phyloP scores from a whole-genome alignment of 2,113 vertebrate genomes.

The Pomatorhinus ruficollis region DNA sequence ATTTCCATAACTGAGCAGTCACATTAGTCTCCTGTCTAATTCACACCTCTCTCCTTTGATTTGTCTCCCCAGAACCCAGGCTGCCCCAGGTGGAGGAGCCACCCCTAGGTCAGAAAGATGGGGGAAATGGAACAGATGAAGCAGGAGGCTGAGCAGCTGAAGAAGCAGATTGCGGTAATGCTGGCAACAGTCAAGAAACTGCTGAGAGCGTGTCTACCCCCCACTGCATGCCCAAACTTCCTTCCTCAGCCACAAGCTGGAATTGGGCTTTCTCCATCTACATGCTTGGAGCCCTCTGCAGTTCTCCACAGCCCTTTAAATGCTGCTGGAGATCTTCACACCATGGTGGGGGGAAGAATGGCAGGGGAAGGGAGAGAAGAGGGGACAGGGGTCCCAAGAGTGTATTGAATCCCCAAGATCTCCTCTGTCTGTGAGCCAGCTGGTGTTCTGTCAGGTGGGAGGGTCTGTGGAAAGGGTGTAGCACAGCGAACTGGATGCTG shows the following conservation, averaged over 20 bases:
- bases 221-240: neutral
- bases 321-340: neutral
- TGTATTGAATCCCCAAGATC: neutral
- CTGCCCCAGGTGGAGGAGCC: slow-evolving; percentile 5
- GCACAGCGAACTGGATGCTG: neutral
- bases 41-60: neutral
- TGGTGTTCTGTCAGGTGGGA: neutral
- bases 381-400: no score
- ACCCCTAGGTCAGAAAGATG: slow-evolving; percentile 72
- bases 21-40: neutral
- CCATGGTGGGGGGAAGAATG: neutral
- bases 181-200: neutral
- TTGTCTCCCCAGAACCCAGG: slow-evolving; percentile 24
- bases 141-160: slow-evolving; percentile 92
- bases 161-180: slow-evolving; percentile 94
- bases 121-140: slow-evolving; percentile 94
- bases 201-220: neutral
- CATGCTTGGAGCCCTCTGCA: neutral
- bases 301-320: neutral
- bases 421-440: neutral
- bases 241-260: neutral
- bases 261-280: neutral
- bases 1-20: neutral
- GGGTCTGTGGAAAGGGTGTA: neutral
- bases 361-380: neutral